A percentile compares a stretch with the other conserved stretches of the same genome.
Conservation (phyloP, 2,113 vertebrate genomes). For the Mionectes macconnelli region DNA sequence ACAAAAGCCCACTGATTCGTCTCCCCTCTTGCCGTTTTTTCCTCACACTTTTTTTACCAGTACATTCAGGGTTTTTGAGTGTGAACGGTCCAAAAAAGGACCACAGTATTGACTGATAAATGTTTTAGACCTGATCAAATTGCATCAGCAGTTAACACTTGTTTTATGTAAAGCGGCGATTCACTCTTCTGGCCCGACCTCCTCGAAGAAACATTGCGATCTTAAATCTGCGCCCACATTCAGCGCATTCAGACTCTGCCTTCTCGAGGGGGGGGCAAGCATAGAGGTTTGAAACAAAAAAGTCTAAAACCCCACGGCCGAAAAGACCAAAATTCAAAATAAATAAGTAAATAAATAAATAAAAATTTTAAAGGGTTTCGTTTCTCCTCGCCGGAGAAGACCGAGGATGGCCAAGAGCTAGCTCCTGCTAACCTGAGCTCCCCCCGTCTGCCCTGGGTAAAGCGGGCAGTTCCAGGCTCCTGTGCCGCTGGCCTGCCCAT, state of each 20-base stretch:
- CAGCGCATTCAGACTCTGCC: neutral
- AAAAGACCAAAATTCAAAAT: neutral
- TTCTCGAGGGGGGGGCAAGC: neutral
- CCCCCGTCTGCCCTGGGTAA: neutral
- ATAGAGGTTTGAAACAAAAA: neutral
- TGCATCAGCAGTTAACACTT: constrained; percentile 18
- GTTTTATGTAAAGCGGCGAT: constrained; percentile 18
- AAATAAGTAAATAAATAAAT: too few species aligned
- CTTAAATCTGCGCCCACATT: neutral
- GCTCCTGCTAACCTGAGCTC: neutral
- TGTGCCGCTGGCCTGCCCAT: too few species aligned
- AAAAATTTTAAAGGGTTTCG: too few species aligned
- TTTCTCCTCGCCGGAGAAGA: neutral
- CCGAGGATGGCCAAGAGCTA: neutral
- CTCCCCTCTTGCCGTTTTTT: too few species aligned
- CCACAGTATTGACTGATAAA: neutral
- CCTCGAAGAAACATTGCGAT: neutral
- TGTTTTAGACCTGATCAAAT: neutral
- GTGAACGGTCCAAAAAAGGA: neutral
- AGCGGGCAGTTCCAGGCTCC: neutral
- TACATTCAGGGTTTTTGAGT: neutral
- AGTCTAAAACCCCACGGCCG: neutral
- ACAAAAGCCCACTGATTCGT: neutral
- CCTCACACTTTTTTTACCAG: too few species aligned
- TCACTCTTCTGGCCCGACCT: neutral